Evolutionary conservation across 2,888 invertebrate species (phyloP).

Genomic region (Drosophila antonietae): DNA sequence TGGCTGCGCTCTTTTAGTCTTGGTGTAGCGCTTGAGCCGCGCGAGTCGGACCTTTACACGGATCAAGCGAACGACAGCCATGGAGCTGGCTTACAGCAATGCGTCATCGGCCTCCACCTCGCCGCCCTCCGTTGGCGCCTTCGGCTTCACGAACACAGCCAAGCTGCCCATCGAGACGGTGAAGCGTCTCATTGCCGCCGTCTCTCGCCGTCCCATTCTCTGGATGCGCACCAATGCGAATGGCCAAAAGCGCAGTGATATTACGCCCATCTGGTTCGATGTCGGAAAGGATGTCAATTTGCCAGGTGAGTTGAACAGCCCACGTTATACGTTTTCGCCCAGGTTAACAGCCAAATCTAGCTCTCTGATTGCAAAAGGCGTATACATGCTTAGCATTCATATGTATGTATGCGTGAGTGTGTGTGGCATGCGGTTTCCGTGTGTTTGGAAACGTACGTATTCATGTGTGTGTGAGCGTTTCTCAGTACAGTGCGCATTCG

Average conservation of each 20-base stretch:
- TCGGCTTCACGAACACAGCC: conserved; percentile 76
- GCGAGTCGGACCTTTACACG: conserved; percentile 60
- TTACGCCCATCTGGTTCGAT: conserved; percentile 76
- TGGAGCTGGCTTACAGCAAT: conserved; percentile 73
- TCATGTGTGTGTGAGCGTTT: neutral
- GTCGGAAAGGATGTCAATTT: conserved; percentile 78
- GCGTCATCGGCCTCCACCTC: conserved; percentile 67
- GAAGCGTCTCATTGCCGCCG: conserved; percentile 76
- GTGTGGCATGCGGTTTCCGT: conserved; percentile 11
- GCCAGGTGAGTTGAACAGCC: conserved; percentile 62
- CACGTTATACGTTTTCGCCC: neutral
- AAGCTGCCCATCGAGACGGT: conserved; percentile 78
- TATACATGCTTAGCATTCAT: neutral
- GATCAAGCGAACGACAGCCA: conserved; percentile 18
- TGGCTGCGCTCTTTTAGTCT: conserved; percentile 64
- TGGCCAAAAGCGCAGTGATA: conserved; percentile 77
- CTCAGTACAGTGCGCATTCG: conserved; percentile 15
- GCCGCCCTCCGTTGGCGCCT: conserved; percentile 46
- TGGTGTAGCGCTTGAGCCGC: conserved; percentile 75
- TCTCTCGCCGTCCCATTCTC: conserved; percentile 72
- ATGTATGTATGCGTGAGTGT: neutral
- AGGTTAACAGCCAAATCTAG: neutral
- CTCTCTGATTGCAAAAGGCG: conserved; percentile 20
- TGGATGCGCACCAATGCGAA: conserved; percentile 74
- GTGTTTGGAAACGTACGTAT: neutral